Base-by-base conservation (phyloP, 1,140 invertebrate genomes). In the Medauroidea extradentata region DNA sequence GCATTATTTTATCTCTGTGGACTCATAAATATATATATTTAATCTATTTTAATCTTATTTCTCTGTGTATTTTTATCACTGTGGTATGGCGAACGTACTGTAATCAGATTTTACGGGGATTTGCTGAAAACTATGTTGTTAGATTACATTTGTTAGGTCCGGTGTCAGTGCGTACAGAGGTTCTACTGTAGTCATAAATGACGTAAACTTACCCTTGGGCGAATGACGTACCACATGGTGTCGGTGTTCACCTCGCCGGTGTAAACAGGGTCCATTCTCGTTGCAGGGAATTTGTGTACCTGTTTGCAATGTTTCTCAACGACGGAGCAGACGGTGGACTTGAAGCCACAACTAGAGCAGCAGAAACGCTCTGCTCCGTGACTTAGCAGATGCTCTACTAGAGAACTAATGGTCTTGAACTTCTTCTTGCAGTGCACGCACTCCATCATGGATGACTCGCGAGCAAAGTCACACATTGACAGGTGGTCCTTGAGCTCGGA, bases 291-390 rank as follows among this genome's bases (percentile, higher is more conserved):
- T 63, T 78, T 79, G 64, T 85, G 84, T 24, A 76, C 75, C 19
- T 68, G 62, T 57, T 81, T 81, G 71, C 85, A 78, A 65, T 88
- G 85, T 57, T 79, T 78, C 27, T 62, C 59, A 2, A 71, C 53
- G 25, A 69, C 67, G 18, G 75, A 72, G 18, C 70, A 64, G 38
- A 76, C 69, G 0, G 81, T 72, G 27, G 75, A 79, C 24, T 73
- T 71, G 23, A 70, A 69, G 3, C 69, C 60, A 61, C 83, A 85
- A 7, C 83, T 43, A 0, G 75, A 75, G 63, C 84, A 86, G 1
- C 68, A 65, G 42, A 78, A 81, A 2, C 78, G 67, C 42, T 78
- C 79, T 1, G 78, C 57, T 2, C 80, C 79, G 56, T 83, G 81
- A 1, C 70, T 62, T 61, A 73, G 77, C 59, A 77, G 70, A 67